Evolutionary conservation across 2,113 vertebrate species (phyloP), one percentile per base, ranked within the genome.

Genomic region (Tor tambroides): DNA sequence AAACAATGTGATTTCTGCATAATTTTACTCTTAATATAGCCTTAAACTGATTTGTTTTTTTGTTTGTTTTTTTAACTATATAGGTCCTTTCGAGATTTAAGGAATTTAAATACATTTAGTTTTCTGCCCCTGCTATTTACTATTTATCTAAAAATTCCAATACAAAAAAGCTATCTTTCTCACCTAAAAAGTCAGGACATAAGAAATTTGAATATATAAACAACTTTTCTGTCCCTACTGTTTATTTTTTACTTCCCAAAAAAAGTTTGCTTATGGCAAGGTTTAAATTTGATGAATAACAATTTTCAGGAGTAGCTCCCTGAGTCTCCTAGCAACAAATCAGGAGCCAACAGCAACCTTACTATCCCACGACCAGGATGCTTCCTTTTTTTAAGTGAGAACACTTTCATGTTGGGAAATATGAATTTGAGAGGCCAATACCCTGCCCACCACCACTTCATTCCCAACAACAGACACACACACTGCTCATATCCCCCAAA

Each of bases 291-390:
- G 46, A 54, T 78, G 76, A 54, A 78, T 28, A 30, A 32, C 8
- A 54, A 8, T 46, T 56, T 78, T 32, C 28, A 28, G 17, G n/a
- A 78, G 76, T 12, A 80, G 89, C 89, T 92, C 86, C 79, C 88
- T 85, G 71, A 75, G 94, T 94, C 90, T 94, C 93, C 92, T 94
- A 94, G 94, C 93, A 95, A 94, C 94, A 94, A 93, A 77, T 81
- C 67, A 32, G 79, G 90, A 61, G 92, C 93, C 93, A 71, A 87
- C 81, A 90, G 93, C 91, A 84, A 94, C 93, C 92, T 94, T 94
- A 93, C 92, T 79, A 88, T 91, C 90, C 91, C 91, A 89, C 89
- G 87, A 89, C 90, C 87, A 76, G 91, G 89, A 93, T 93, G 92
- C 49, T 89, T 93, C 91, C 90, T 85, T 85, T 90, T 91, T 92